Evolutionary conservation across 1,140 invertebrate genomes (phyloP), one percentile per base, ranked within the genome.

Genomic region (Melitaea cinxia): DNA sequence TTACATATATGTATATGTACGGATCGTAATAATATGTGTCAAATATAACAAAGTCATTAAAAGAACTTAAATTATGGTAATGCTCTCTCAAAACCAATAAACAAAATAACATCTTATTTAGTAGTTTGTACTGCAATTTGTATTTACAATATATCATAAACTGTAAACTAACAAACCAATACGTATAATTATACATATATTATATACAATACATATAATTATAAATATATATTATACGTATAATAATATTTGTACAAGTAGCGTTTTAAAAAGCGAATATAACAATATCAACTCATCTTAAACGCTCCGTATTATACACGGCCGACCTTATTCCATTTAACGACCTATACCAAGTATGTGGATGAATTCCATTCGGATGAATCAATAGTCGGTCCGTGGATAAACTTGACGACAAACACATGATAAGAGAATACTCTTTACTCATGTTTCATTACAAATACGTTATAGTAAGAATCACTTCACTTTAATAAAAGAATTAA

Each of bases 351-450:
- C 30, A 47, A 39, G 33, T 49, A 65, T 47, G 50, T 65, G 63
- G 63, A 58, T 45, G 55, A 49, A 65, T 65, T 65, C 63, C 63
- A 65, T 65, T 65, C 63, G 56, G 63, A 65, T 65, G 63, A 65
- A 65, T 65, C 63, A 65, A 65, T 65, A 65, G 47, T 24, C 19
- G 10, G 45, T 21, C 63, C 62, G 47, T 15, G 28, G 49, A 37
- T 26, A 28, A 47, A 47, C 42, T 47, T 47, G 42, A 49, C 56
- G 42, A 58, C 42, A 58, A 58, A 58, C 28, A 49, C 10, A 58
- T 19, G 56, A 47, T 42, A 58, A 58, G 23, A 45, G 30, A 47
- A 42, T 17, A 42, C 14, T 17, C 14, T 17, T 42, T 15, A 42
- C 14, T 42, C 15, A 15, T 5, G 14, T 42, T 42, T 17, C 1